Base-by-base conservation (phyloP, 2,113 vertebrate species). In the Tinamus guttatus region DNA sequence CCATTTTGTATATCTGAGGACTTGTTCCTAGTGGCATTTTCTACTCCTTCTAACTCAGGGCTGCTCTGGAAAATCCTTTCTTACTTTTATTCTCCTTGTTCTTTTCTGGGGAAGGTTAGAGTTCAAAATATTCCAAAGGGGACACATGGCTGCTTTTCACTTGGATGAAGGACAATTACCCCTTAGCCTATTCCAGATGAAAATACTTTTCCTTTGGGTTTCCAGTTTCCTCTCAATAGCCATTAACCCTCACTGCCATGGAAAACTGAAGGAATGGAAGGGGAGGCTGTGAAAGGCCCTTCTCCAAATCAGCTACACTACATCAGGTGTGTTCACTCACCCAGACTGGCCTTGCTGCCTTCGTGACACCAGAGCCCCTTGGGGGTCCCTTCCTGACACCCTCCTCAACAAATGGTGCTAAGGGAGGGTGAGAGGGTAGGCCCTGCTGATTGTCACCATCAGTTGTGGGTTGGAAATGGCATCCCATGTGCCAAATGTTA, bases 401-500 rank as follows among this genome's bases (percentile, higher is more conserved):
- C 16, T 75, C 16, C 65, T 79, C 40, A 75, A 84, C 49, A 74
- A 49, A 27, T 28, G 84, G 45, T 36, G 21, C n/a, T 58, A 25
- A 73, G 36, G 1, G 6, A 90, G 67, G 56, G 36, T 64, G 68
- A 84, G 90, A 79, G 38, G 56, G 43, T 68, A 86, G 88, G 90
- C 49, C 68, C 56, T 71, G 52, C 65, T 90, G 73, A 64, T n/a
- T 69, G 43, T 60, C 90, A 64, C 41, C 58, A 75, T 92, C 52
- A 64, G 47, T 78, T 79, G 62, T 76, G 83, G 38, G 62, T 21
- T 47, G 84, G 51, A 79, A 84, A 28, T 0, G 0, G 59, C 59
- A 65, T 93, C 89, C 88, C 75, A 40, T 51, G 86, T 90, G 86
- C 95, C 94, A 91, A 97, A 97, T 91, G 88, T 15, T 93, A 89